Evolutionary conservation across 2,797 vertebrate species (phyloP), one percentile per base, ranked within the genome.

Genomic region (Scolopax bukidnonensis): DNA sequence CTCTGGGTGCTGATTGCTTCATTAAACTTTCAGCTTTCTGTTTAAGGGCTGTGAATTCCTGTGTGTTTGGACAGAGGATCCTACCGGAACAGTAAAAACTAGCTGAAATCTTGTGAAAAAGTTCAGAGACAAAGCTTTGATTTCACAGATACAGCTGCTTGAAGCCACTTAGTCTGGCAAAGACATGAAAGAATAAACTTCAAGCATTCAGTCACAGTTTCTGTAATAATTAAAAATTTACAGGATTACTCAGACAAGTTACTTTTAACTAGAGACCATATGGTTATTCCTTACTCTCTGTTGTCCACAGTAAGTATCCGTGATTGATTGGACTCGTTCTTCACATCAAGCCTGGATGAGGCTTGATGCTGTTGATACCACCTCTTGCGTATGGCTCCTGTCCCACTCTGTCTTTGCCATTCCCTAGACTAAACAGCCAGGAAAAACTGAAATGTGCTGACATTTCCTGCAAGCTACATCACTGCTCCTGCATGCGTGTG

Each of bases 361-460:
- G 56, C 57, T 87, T 64, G 36, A 10, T 94, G 69, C 47, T 5
- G 19, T 63, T 93, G 81, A 94, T 81, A 95, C 79, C 88, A 84
- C 84, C 88, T 92, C 81, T 74, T 48, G 67, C 0, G 4, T 51
- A 95, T 80, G 82, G 93, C 92, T 93, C 86, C 89, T 74, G 67
- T 95, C 91, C 94, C 80, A 2, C 83, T 86, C 86, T 81, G 71
- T 90, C 95, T 95, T 96, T 17, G 11, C 93, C 84, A 84, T 96
- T 94, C 90, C 92, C 80, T 75, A 45, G 85, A 59, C 63, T 93
- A 50, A 95, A 91, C 57, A 95, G 93, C 90, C 96, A 96, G 96
- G 93, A 96, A 97, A 97, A 97, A 91, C 87, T 97, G 96, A 96
- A 96, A 92, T 23, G 30, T 84, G 93, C 86, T 95, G 95, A 90